Evolutionary conservation across 2,113 vertebrate species (phyloP).

Genomic region (Empidonax alnorum): DNA sequence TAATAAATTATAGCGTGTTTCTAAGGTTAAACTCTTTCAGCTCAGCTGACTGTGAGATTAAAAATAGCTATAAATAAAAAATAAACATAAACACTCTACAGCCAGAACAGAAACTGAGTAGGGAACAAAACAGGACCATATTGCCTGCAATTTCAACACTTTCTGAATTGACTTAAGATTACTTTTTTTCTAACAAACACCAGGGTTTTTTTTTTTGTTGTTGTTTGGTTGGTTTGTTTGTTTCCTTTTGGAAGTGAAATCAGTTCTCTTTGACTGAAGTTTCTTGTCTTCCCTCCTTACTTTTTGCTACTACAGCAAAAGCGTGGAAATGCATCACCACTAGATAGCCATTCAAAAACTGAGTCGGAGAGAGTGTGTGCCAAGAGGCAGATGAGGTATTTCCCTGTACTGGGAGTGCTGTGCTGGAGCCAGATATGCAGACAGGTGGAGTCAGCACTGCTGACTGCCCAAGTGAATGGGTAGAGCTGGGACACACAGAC

Average conservation of each 20-base stretch:
- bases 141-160: not conserved
- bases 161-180: not conserved
- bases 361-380: not conserved
- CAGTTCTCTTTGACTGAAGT: not conserved
- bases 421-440: not conserved
- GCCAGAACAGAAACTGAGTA: not conserved
- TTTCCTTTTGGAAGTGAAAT: not conserved
- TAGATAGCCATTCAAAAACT: not conserved
- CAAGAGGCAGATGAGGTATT: not conserved
- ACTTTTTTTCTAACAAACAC: not conserved
- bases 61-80: constrained; percentile 32
- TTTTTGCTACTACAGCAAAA: not conserved
- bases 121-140: not conserved
- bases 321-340: not conserved
- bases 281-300: not conserved
- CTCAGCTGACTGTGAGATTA: not conserved
- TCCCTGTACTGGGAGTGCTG: not conserved
- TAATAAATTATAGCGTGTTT: not conserved
- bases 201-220: not conserved
- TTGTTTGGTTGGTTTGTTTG: not conserved
- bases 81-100: not conserved
- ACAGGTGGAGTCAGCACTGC: not conserved
- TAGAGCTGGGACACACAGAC: not conserved
- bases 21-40: not conserved
- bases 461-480: not conserved